Percentiles rank a stretch among this genome's conserved stretches.
Evolutionary conservation across 2,797 vertebrate species (phyloP).

Genomic region (Arnoldichthys spilopterus): DNA sequence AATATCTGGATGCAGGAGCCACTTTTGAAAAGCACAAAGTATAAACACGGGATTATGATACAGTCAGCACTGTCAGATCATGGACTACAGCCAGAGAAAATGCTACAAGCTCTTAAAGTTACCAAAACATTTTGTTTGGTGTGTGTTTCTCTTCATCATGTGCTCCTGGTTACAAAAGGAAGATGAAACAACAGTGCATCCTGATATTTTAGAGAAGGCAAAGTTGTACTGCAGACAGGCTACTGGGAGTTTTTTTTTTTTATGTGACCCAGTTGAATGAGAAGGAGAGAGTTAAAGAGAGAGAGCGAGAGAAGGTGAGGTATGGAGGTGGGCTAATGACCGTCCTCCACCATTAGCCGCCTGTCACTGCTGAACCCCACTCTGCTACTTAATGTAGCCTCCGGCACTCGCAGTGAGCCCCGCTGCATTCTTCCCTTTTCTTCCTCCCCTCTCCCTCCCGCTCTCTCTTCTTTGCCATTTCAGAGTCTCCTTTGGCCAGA

Average conservation of each 20-base stretch:
- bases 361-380: constrained; percentile 59
- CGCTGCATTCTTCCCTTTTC: constrained; percentile 39
- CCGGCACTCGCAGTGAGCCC: constrained; percentile 15
- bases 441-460: constrained; percentile 53
- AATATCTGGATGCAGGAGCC: not conserved
- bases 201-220: not conserved
- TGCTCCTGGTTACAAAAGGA: not conserved
- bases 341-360: constrained; percentile 55
- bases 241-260: constrained; percentile 1
- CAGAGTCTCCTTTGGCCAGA: constrained; percentile 66
- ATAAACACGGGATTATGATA: not conserved
- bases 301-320: not conserved
- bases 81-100: not conserved
- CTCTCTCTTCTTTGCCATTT: constrained; percentile 71
- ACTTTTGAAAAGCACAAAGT: not conserved
- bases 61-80: not conserved
- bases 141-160: not conserved
- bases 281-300: constrained; percentile 28
- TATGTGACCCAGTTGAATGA: constrained; percentile 15
- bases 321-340: constrained; percentile 49
- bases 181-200: constrained; percentile 11
- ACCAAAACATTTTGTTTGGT: not conserved
- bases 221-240: constrained; percentile 55
- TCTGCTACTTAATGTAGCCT: constrained; percentile 19
- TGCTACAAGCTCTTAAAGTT: not conserved